These are phyloP conservation scores for Drosophila orena DNA, from an alignment of 1,140 invertebrate genomes.

Conservation along the genomic window DNA sequence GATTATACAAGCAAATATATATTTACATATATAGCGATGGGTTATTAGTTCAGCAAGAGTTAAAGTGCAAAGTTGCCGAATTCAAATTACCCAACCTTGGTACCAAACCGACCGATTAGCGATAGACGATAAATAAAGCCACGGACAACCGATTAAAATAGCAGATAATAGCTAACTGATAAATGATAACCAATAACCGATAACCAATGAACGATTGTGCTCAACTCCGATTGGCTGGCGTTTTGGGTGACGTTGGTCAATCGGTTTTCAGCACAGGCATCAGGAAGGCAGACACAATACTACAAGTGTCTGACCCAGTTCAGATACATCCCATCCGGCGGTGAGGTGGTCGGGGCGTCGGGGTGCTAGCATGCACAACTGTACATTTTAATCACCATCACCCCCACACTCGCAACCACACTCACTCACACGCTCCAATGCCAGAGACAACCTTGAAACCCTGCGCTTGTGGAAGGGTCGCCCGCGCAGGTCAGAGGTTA, in stretches of 20 bases:
- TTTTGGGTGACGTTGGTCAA: conserved; percentile 57
- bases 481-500: background rate
- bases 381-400: conserved; percentile 58
- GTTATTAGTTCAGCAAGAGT: conserved; percentile 55
- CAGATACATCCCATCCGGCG: conserved; percentile 6
- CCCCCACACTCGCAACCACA: conserved; percentile 19
- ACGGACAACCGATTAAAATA: conserved; percentile 1
- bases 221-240: conserved; percentile 52
- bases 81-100: conserved; percentile 23
- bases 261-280: conserved; percentile 30
- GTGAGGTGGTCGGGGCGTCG: conserved; percentile 17
- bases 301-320: conserved; percentile 24
- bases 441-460: background rate
- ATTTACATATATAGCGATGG: conserved; percentile 53
- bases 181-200: background rate
- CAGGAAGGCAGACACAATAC: background rate
- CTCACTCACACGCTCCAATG: conserved; percentile 11
- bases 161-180: background rate
- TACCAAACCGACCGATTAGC: conserved; percentile 15
- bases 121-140: conserved; percentile 15
- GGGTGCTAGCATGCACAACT: conserved; percentile 36
- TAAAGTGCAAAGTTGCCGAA: conserved; percentile 42
- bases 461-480: conserved; percentile 18
- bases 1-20: conserved; percentile 38
- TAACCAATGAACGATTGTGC: conserved; percentile 26